Conservation (phyloP, 2,797 vertebrate species). For the Enteromius unitaeniatus region DNA sequence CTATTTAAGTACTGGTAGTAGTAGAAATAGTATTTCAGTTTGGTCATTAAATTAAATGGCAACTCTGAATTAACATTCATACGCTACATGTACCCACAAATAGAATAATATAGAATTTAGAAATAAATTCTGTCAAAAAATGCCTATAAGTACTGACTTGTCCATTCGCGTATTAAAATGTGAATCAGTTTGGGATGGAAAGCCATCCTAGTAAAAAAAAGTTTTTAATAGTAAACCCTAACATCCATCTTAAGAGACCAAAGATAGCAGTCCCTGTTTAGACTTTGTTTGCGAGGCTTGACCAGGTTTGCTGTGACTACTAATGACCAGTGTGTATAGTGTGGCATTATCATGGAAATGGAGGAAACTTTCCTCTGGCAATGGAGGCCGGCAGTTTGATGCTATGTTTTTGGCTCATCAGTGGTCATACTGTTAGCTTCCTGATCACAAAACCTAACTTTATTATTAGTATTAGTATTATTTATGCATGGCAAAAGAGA, state of each 20-base stretch:
- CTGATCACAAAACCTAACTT: background rate
- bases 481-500: background rate
- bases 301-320: slow-evolving; percentile 68
- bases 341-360: slow-evolving; percentile 75
- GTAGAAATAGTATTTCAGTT: background rate
- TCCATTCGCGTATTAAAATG: background rate
- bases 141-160: background rate
- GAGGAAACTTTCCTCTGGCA: slow-evolving; percentile 59
- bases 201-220: background rate
- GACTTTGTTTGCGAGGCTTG: slow-evolving; percentile 27
- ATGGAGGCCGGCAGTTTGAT: slow-evolving; percentile 37
- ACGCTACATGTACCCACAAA: background rate
- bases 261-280: slow-evolving; percentile 36
- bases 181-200: background rate
- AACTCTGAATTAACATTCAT: background rate
- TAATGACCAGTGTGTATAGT: slow-evolving; percentile 66
- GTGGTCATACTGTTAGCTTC: background rate
- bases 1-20: background rate
- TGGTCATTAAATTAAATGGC: background rate
- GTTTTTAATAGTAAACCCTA: background rate
- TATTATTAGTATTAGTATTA: too few species aligned
- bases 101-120: background rate
- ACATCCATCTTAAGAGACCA: background rate
- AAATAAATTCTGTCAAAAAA: background rate
- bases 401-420: slow-evolving; percentile 2